Percentiles rank a stretch among this genome's conserved stretches.
Evolutionary conservation across 1,140 invertebrate genomes (phyloP).

Genomic region (Diachasmimorpha longicaudata): DNA sequence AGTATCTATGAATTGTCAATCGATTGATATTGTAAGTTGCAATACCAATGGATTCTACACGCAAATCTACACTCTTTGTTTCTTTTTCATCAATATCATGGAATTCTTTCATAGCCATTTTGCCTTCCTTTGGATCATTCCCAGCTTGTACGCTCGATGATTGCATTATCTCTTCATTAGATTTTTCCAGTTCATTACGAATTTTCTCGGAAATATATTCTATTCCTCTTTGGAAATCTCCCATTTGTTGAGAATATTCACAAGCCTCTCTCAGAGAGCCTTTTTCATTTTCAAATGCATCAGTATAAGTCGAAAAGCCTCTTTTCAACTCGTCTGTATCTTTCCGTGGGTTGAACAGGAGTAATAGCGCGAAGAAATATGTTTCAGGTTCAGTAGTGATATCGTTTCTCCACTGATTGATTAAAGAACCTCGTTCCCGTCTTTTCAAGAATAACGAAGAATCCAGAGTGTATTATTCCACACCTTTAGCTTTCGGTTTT

Average conservation of each 20-base stretch:
- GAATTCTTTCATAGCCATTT: conserved; percentile 40
- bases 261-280: conserved; percentile 32
- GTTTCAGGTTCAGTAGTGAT: conserved; percentile 36
- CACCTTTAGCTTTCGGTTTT: conserved; percentile 23
- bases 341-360: conserved; percentile 13
- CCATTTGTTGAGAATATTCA: conserved; percentile 33
- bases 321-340: conserved; percentile 9
- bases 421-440: conserved; percentile 34
- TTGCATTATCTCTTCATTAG: conserved; percentile 13
- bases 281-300: conserved; percentile 31
- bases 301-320: conserved; percentile 32
- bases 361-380: conserved; percentile 37
- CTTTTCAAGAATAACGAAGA: conserved; percentile 31
- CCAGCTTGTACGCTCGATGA: background rate
- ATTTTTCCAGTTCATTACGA: conserved; percentile 28
- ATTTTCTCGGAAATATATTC: conserved; percentile 32
- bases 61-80: conserved; percentile 16
- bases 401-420: conserved; percentile 41
- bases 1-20: conserved; percentile 28
- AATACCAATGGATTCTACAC: conserved; percentile 36
- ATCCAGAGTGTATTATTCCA: conserved; percentile 26
- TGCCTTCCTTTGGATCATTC: conserved; percentile 30
- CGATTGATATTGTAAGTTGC: conserved; percentile 41
- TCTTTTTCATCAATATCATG: conserved; percentile 15
- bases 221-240: conserved; percentile 32